A percentile compares a stretch with the other conserved stretches of the same genome.
Evolutionary conservation across 2,888 invertebrate species (phyloP).

Genomic region (Microplitis manilae): DNA sequence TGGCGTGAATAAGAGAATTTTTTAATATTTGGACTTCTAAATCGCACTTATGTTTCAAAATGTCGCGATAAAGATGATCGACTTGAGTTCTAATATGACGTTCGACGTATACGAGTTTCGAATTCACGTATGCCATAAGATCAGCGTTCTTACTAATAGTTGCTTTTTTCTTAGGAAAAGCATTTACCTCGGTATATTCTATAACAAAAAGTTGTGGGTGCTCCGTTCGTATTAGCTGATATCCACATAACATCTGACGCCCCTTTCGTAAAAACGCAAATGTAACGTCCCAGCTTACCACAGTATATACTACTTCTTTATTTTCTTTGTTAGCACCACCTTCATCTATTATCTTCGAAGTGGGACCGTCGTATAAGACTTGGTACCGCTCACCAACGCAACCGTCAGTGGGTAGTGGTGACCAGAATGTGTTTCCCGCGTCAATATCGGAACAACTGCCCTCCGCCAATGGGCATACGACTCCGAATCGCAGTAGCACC

Average conservation of each 20-base stretch:
- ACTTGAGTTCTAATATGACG: not conserved
- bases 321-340: not conserved
- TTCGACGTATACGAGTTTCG: not conserved
- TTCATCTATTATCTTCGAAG: no score
- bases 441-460: no score
- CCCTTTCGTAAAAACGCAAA: not conserved
- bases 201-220: not conserved
- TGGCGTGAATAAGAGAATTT: slow-evolving; percentile 49
- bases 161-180: not conserved
- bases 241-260: not conserved
- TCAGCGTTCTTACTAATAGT: not conserved
- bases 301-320: not conserved
- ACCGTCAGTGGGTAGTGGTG: no score
- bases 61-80: not conserved
- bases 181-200: not conserved
- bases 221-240: not conserved
- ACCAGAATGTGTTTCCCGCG: no score
- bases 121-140: not conserved
- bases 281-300: not conserved
- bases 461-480: no score
- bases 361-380: no score
- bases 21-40: slow-evolving; percentile 45
- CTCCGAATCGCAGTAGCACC: no score
- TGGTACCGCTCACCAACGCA: no score
- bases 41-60: not conserved